These are phyloP conservation scores for Crambe crambe DNA, from an alignment of 37 sponge, comb jelly and placozoan species.

Conservation along the genomic window DNA sequence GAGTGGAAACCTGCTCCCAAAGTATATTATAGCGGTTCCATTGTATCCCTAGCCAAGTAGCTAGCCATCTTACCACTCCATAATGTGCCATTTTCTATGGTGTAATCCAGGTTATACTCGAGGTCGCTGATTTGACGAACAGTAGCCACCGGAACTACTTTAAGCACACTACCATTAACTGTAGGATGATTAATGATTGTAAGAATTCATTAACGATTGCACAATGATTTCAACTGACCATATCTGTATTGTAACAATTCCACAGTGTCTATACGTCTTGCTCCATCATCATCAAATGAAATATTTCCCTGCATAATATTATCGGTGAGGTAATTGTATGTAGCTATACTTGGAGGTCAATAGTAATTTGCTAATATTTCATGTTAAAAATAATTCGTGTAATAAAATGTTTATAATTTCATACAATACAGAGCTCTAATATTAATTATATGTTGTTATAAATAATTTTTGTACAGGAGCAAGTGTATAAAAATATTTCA, in stretches of 20 bases:
- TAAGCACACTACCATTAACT: neutral
- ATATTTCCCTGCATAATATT: slow-evolving; percentile 3
- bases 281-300: slow-evolving; percentile 1
- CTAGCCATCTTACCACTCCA: neutral
- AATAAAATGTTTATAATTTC: too few relatives aligned
- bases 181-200: neutral
- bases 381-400: too few relatives aligned
- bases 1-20: too few relatives aligned
- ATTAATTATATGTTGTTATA: too few relatives aligned
- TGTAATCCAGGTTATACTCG: neutral
- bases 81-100: neutral
- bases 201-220: neutral
- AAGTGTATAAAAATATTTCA: too few relatives aligned
- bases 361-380: too few relatives aligned
- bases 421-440: too few relatives aligned
- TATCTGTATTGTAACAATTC: neutral
- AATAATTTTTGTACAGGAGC: too few relatives aligned
- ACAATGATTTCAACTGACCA: too few relatives aligned
- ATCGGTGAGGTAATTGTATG: too few relatives aligned
- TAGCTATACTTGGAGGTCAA: neutral
- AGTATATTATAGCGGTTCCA: too few relatives aligned
- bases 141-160: neutral
- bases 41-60: too few relatives aligned
- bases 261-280: neutral
- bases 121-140: neutral